Conservation (phyloP, 1,140 invertebrate genomes). For the Andricus grossulariae region DNA sequence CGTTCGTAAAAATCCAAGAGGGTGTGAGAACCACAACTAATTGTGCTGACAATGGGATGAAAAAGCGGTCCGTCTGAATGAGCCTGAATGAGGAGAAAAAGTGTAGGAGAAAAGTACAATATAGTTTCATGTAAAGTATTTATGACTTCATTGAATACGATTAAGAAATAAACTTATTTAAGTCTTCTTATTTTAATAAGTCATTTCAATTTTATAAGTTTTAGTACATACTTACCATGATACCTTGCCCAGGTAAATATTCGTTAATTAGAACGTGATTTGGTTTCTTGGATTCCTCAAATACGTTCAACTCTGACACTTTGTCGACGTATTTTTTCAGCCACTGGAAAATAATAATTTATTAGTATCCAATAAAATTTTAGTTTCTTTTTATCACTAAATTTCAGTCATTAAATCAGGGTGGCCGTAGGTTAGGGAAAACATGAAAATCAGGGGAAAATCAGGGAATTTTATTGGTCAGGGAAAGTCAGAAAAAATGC, state of each 20-base stretch:
- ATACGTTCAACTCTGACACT: slow-evolving; percentile 84
- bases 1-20: slow-evolving; percentile 89
- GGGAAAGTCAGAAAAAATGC: no score
- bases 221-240: slow-evolving; percentile 79
- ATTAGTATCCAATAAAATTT: slow-evolving; percentile 32
- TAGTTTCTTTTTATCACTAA: slow-evolving; percentile 15
- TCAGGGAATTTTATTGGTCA: no score
- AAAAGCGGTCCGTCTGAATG: slow-evolving; percentile 97
- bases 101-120: slow-evolving; percentile 5
- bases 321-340: slow-evolving; percentile 84
- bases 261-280: slow-evolving; percentile 99
- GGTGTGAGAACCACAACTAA: slow-evolving; percentile 93
- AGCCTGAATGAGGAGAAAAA: slow-evolving; percentile 76
- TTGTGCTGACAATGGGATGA: slow-evolving; percentile 93
- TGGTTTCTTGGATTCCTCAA: slow-evolving; percentile 83
- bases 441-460: no score
- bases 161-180: slow-evolving; percentile 24
- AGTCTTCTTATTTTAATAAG: not conserved
- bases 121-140: slow-evolving; percentile 33
- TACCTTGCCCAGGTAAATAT: slow-evolving; percentile 94
- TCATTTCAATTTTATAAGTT: slow-evolving; percentile 14
- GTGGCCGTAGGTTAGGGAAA: no score
- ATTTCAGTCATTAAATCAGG: slow-evolving; percentile 1
- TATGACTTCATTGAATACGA: slow-evolving; percentile 38
- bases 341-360: slow-evolving; percentile 81